These are phyloP conservation scores for Morinoia aosen DNA, from an alignment of 2,888 invertebrate species.

Conservation along the genomic window DNA sequence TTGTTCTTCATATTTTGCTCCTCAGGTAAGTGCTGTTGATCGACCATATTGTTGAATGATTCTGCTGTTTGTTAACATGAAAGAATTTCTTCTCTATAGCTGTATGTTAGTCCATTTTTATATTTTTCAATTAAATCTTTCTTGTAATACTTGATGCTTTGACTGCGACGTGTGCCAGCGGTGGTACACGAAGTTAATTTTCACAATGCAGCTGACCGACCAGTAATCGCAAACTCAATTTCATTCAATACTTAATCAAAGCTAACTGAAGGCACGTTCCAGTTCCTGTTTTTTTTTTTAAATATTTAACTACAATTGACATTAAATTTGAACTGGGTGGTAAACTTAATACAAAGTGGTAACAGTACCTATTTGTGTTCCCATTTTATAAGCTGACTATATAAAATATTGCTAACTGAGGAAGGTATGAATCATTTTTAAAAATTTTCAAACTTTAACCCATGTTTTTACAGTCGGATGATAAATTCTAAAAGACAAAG, in stretches of 20 bases:
- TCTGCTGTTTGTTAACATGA: not conserved
- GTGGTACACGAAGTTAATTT: no score
- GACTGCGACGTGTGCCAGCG: no score
- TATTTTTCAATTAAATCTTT: not conserved
- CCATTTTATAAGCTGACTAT: not conserved
- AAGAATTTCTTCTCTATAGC: not conserved
- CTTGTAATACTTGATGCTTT: no score
- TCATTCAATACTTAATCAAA: no score
- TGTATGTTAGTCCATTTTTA: not conserved
- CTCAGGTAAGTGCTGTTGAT: not conserved
- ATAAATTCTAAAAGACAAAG: not conserved
- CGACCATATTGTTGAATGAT: not conserved
- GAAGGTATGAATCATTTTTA: not conserved
- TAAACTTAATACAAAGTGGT: no score
- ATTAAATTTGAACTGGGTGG: no score
- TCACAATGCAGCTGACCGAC: no score
- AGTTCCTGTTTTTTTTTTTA: no score
- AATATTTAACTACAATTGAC: no score
- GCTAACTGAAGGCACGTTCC: no score
- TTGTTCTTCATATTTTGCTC: not conserved
- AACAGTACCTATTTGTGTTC: not conserved
- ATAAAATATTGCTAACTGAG: not conserved
- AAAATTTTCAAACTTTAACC: not conserved
- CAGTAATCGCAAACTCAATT: no score
- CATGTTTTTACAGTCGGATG: not conserved